A percentile compares a stretch with the other conserved stretches of the same genome.
Evolutionary conservation across 2,113 vertebrate species (phyloP).

Genomic region (Epinephelus moara): DNA sequence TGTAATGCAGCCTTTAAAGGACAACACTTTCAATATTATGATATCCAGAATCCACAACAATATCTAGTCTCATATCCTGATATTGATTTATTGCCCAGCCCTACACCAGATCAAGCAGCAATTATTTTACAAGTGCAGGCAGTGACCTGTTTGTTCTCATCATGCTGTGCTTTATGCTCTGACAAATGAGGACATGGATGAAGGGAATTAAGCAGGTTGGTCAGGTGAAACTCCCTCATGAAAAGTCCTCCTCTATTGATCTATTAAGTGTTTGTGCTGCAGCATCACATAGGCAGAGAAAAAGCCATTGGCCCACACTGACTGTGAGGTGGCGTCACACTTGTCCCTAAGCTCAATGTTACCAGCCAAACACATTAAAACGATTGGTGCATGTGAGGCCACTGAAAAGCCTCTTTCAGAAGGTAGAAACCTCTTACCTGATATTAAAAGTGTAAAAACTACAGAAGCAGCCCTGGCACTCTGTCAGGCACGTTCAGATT

Average conservation of each 20-base stretch:
- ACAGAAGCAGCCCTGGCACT: not conserved
- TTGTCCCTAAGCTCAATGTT: slow-evolving; percentile 22
- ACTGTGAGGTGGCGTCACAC: not conserved
- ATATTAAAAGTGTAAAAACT: slow-evolving; percentile 25
- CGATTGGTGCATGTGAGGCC: not conserved
- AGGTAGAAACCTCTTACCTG: slow-evolving; percentile 21
- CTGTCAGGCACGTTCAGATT: not conserved
- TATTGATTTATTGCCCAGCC: too few species aligned
- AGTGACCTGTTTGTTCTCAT: slow-evolving; percentile 24
- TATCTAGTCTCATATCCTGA: too few species aligned
- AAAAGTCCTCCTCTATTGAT: slow-evolving; percentile 29
- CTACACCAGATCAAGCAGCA: slow-evolving; percentile 16
- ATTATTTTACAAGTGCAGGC: not conserved
- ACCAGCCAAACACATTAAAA: slow-evolving; percentile 1
- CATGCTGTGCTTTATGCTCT: not conserved
- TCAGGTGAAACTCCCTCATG: slow-evolving; percentile 2
- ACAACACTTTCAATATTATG: too few species aligned
- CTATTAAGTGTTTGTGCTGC: not conserved
- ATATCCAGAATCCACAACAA: too few species aligned
- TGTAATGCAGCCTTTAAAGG: too few species aligned
- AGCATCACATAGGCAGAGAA: not conserved
- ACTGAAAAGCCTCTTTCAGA: slow-evolving; percentile 36
- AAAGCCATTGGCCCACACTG: not conserved
- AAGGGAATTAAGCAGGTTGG: slow-evolving; percentile 11
- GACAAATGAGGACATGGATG: not conserved